Base-by-base conservation (phyloP, 2,888 invertebrate genomes). In the Mactromeris polynyma region DNA sequence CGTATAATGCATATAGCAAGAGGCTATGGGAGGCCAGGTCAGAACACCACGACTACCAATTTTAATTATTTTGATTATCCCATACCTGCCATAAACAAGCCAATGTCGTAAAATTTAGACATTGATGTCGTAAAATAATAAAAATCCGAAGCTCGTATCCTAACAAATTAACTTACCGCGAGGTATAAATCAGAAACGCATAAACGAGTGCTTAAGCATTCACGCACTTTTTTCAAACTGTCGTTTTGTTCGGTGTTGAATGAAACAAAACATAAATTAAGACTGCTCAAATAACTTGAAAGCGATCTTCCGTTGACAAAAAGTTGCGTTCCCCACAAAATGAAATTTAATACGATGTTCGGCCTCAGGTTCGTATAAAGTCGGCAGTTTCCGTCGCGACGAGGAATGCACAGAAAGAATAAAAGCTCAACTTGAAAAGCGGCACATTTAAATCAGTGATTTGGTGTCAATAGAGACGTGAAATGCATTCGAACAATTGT, bases 81-180 rank as follows among this genome's bases (percentile, higher is more conserved):
- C 77, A 77, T 40, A 69, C 36, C 69, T 46, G 33, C 42, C 64
- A 81, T 86, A 86, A 86, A 86, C 73, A 38, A 86, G 73, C 42
- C n/a, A 46, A 86, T 31, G 51, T 86, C 73, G 81, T 86, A 81
- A 86, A 81, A 86, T 54, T 81, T 33, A 81, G 86, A 86, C 86
- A 81, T 46, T 36, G 38, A 26, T 77, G 81, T 86, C 86, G 77
- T 86, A 81, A 86, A 86, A 54, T 85, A 69, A 85, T 85, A 64
- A 85, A 83, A 83, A 19, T 36, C 83, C 73, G 42, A 42, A 42
- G 46, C 83, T 83, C 83, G 83, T 69, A 33, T 69, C 83, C 83
- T 83, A 33, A 69, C 26, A 46, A 83, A 73, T 73, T 21, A 73
- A 21, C 46, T 83, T 73, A 83, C 42, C 33, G 33, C 1, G 42